phyloP scores from a whole-genome alignment of 2,888 invertebrate genomes.

The Synanthedon andrenaeformis region DNA sequence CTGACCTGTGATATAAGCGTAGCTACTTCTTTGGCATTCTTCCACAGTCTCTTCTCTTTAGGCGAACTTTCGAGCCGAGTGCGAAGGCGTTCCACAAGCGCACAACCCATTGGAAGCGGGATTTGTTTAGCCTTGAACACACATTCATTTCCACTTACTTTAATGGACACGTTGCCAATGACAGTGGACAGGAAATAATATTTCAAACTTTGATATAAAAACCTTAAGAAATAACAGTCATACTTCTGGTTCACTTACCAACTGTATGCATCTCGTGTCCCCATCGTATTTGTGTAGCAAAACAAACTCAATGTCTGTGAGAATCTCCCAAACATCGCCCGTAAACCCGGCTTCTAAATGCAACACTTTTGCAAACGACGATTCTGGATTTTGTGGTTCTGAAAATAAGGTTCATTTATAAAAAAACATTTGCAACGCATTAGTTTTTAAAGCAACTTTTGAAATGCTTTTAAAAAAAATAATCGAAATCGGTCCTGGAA shows the following conservation, averaged over 20 bases:
- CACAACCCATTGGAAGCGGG: conserved; percentile 36
- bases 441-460: no score
- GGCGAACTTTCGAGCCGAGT: conserved; percentile 42
- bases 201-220: no score
- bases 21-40: conserved; percentile 57
- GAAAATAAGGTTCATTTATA: neutral
- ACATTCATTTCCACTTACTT: neutral
- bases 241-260: conserved; percentile 28
- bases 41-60: conserved; percentile 57
- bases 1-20: conserved; percentile 53
- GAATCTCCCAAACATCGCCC: conserved; percentile 41
- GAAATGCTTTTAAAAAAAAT: no score
- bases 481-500: no score
- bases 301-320: conserved; percentile 53
- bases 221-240: no score
- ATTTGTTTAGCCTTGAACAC: conserved; percentile 43
- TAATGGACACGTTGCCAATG: no score
- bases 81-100: conserved; percentile 45
- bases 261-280: conserved; percentile 38
- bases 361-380: conserved; percentile 30
- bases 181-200: no score
- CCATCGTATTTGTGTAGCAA: conserved; percentile 44
- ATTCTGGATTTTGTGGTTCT: conserved; percentile 3
- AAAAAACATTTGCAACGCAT: no score
- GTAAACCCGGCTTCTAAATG: conserved; percentile 46